Base-by-base conservation (phyloP, 1,140 invertebrate species). In the Hormaphis cornu region DNA sequence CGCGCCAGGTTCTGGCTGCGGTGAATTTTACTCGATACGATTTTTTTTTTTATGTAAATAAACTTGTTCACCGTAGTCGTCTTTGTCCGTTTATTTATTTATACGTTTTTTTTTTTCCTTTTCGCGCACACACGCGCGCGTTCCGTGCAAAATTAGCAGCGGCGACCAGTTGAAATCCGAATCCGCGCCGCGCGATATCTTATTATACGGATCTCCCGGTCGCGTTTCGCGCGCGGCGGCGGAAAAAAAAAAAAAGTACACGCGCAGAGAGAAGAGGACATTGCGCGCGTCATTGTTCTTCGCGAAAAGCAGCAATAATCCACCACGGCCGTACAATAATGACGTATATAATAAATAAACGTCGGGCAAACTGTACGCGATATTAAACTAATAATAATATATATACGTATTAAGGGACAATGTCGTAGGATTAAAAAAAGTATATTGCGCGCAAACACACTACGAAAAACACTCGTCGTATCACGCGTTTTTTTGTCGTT, bases 11-110 rank as follows among this genome's bases (percentile, higher is more conserved):
- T 66, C 24, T 33, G 42, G n/a, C n/a, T n/a, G n/a, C n/a, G n/a
- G n/a, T n/a, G n/a, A n/a, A n/a, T 50, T 66, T 63, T 48, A 33
- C 48, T 28, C 42, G 44, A 61, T 61, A 44, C 58, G 16, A 24
- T 42, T 63, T 66, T 50, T 66, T 50, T 66, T 58, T 66, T 63
- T 66, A 66, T 66, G 61, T 66, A 66, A 66, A 66, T 66, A 66
- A 66, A 66, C 61, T 66, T 66, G 61, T 66, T 66, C 61, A 44
- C 50, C n/a, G n/a, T n/a, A n/a, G 61, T 66, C 61, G 28, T 66
- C 61, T 66, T 66, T 66, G 61, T 66, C 61, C 35, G 61, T 66
- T 50, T n/a, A n/a, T n/a, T n/a, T n/a, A n/a, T n/a, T n/a, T n/a
- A n/a, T n/a, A n/a, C n/a, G n/a, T n/a, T n/a, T n/a, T 50, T 20